These are phyloP conservation scores for Gallirallus australis DNA, from an alignment of 2,797 vertebrate species.

Conservation along the genomic window DNA sequence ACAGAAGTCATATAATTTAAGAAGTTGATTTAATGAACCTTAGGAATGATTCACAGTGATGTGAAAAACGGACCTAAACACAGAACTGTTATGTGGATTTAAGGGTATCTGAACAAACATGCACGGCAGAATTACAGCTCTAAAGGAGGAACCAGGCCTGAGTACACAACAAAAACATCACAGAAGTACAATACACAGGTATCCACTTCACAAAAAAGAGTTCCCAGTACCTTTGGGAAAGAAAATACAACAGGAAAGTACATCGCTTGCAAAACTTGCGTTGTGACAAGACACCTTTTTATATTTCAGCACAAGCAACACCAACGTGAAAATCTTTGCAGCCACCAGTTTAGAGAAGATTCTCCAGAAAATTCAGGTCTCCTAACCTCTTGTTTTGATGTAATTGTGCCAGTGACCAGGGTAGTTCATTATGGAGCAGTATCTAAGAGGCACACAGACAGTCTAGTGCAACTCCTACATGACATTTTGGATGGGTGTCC, in stretches of 20 bases:
- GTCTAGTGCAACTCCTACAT: background rate
- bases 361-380: background rate
- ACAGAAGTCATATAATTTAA: background rate
- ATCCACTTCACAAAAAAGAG: background rate
- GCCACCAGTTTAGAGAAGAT: background rate
- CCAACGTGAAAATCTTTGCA: background rate
- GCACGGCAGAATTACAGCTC: background rate
- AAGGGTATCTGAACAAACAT: background rate
- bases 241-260: background rate
- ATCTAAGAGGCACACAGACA: fast-evolving
- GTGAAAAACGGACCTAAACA: background rate
- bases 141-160: background rate
- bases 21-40: background rate
- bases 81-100: background rate
- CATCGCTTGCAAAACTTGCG: background rate
- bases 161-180: background rate
- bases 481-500: background rate
- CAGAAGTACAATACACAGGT: background rate
- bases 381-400: background rate
- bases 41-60: background rate
- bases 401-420: background rate
- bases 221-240: background rate
- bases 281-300: background rate
- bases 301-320: background rate
- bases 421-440: background rate